phyloP scores from a whole-genome alignment of 2,888 invertebrate species.

The Andrena chrysosceles region DNA sequence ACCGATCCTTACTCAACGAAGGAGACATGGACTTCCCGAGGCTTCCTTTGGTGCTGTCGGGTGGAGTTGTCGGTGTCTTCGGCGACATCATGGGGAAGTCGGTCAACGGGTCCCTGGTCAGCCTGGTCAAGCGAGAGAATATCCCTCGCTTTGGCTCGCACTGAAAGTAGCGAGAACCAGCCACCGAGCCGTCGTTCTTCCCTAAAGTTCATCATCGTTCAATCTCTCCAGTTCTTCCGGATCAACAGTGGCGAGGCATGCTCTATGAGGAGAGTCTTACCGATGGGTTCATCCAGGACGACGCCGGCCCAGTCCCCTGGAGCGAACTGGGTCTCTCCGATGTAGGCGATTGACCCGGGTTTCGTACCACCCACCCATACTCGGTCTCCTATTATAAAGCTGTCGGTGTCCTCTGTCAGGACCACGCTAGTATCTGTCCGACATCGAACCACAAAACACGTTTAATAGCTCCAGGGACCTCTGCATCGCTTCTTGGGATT shows the following conservation, averaged over 20 bases:
- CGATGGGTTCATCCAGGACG: conserved; percentile 97
- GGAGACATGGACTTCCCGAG: conserved; percentile 83
- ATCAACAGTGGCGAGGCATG: background rate
- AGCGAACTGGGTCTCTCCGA: conserved; percentile 98
- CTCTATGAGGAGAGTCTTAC: conserved; percentile 85
- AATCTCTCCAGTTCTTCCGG: background rate
- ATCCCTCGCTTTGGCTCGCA: conserved; percentile 97
- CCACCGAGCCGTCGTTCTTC: conserved; percentile 98
- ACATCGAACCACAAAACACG: conserved; percentile 46
- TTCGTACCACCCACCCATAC: conserved; percentile 98
- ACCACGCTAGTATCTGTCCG: conserved; percentile 93
- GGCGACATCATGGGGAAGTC: conserved; percentile 43
- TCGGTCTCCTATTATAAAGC: conserved; percentile 97
- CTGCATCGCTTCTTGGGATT: background rate
- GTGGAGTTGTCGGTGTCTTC: conserved; percentile 76
- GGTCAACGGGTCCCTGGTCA: conserved; percentile 89
- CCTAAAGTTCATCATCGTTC: conserved; percentile 86
- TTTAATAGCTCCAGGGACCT: conserved; percentile 11
- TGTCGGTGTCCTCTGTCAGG: conserved; percentile 95
- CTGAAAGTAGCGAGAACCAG: conserved; percentile 96
- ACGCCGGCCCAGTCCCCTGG: conserved; percentile 99
- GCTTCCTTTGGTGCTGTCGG: conserved; percentile 85
- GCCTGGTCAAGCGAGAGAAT: conserved; percentile 94
- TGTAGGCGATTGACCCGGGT: conserved; percentile 96
- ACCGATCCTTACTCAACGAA: conserved; percentile 82